phyloP scores from a whole-genome alignment of 35 echinoderm and acorn worm genomes.

The Anneissia japonica region DNA sequence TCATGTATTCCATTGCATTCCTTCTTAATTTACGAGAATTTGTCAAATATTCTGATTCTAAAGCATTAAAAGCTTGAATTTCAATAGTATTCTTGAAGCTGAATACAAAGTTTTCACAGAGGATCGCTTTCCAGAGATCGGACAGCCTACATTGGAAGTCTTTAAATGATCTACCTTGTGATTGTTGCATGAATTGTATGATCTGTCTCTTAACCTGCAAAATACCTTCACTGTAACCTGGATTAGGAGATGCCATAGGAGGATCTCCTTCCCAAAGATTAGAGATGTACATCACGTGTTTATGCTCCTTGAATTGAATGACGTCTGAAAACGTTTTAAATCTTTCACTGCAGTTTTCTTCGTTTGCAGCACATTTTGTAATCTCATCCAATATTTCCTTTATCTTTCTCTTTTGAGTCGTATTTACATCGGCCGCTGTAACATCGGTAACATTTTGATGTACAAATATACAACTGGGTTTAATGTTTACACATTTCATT shows the following conservation, averaged over 20 bases:
- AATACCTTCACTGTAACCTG: conserved; percentile 7
- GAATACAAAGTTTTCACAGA: conserved; percentile 19
- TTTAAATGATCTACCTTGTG: neutral
- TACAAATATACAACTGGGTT: neutral
- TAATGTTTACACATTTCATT: conserved; percentile 12
- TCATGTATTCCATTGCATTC: neutral
- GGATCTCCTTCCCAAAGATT: neutral
- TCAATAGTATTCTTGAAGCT: neutral
- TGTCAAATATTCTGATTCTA: neutral
- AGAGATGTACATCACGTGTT: neutral
- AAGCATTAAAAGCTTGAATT: neutral
- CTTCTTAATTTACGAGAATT: neutral
- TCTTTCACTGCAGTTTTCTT: conserved; percentile 12
- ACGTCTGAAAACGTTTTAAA: neutral
- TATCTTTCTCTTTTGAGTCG: too few relatives aligned
- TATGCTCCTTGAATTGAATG: neutral
- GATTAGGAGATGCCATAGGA: neutral
- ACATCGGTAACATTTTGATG: neutral
- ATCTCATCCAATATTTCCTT: neutral
- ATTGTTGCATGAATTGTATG: neutral
- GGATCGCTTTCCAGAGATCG: conserved; percentile 34
- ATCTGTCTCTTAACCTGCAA: neutral
- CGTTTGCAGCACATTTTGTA: neutral
- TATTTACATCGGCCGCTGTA: too few relatives aligned
- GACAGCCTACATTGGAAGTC: neutral